phyloP scores from a whole-genome alignment of 2,888 invertebrate genomes.

The Malthinus flaveolus region DNA sequence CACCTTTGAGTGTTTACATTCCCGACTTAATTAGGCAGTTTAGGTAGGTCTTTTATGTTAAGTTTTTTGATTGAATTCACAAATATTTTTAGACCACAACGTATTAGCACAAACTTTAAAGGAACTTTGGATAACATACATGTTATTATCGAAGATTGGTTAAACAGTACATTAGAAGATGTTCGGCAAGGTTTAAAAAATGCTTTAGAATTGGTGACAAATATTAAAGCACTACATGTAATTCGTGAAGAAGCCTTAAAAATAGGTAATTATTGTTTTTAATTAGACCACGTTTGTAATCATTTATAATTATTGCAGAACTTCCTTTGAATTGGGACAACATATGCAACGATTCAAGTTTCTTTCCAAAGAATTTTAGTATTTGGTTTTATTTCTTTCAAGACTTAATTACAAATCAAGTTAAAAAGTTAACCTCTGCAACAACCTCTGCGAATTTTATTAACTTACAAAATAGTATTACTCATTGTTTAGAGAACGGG shows the following conservation, averaged over 20 bases:
- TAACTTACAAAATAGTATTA: conserved; percentile 55
- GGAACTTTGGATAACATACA: conserved; percentile 3
- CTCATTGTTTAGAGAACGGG: conserved; percentile 15
- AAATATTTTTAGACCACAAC: conserved; percentile 41
- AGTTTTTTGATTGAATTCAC: neutral
- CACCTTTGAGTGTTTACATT: conserved; percentile 48
- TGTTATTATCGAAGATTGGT: conserved; percentile 63
- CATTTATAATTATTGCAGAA: conserved; percentile 51
- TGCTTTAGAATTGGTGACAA: conserved; percentile 66
- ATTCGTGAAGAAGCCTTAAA: conserved; percentile 71
- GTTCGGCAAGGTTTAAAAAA: conserved; percentile 63
- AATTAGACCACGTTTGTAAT: neutral
- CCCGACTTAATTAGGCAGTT: conserved; percentile 53
- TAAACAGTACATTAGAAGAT: conserved; percentile 62
- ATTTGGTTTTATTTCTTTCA: conserved; percentile 77
- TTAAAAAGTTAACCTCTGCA: conserved; percentile 63
- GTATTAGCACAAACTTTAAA: conserved; percentile 25
- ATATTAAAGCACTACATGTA: conserved; percentile 71
- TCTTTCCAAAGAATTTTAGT: conserved; percentile 61
- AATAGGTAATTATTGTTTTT: conserved; percentile 54
- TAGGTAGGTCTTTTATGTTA: conserved; percentile 39
- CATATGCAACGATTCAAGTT: conserved; percentile 62
- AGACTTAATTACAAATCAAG: conserved; percentile 70
- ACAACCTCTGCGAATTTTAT: conserved; percentile 42
- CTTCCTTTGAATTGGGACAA: conserved; percentile 65